Conservation (phyloP, 2,113 vertebrate genomes). For the Porphyrio hochstetteri region DNA sequence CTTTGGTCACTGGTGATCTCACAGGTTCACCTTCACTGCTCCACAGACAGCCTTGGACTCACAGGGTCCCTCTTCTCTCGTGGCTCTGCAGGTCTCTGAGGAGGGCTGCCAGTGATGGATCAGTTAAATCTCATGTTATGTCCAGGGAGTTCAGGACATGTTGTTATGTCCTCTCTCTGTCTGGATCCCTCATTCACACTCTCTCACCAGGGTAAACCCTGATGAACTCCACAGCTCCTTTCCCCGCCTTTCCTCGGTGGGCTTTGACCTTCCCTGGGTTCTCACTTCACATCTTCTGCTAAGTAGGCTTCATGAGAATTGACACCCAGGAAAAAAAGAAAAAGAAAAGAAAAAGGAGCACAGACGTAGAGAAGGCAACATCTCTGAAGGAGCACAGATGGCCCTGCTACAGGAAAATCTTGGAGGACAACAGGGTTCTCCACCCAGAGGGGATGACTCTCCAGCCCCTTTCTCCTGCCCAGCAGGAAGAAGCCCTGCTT, state of each 20-base stretch:
- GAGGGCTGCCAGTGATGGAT: neutral
- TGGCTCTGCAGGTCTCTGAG: neutral
- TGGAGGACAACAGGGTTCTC: neutral
- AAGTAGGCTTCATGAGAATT: neutral
- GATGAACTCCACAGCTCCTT: neutral
- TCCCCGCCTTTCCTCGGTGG: neutral
- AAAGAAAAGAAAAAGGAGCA: neutral
- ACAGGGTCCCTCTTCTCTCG: neutral
- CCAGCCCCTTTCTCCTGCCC: neutral
- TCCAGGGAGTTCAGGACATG: neutral
- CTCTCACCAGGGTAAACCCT: neutral
- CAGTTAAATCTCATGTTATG: neutral
- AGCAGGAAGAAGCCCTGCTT: neutral
- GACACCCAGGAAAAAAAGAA: neutral
- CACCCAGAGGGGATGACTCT: neutral
- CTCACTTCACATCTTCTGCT: neutral
- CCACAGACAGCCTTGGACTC: neutral
- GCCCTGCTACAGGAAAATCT: neutral
- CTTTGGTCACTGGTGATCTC: neutral
- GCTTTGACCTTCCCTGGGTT: neutral
- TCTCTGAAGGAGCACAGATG: neutral
- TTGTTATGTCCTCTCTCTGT: neutral
- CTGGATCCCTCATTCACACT: neutral
- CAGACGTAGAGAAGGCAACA: rapidly evolving
- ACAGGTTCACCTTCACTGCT: neutral